Conservation (phyloP, 2,888 invertebrate species). For the Caenorhabditis panamensis region DNA sequence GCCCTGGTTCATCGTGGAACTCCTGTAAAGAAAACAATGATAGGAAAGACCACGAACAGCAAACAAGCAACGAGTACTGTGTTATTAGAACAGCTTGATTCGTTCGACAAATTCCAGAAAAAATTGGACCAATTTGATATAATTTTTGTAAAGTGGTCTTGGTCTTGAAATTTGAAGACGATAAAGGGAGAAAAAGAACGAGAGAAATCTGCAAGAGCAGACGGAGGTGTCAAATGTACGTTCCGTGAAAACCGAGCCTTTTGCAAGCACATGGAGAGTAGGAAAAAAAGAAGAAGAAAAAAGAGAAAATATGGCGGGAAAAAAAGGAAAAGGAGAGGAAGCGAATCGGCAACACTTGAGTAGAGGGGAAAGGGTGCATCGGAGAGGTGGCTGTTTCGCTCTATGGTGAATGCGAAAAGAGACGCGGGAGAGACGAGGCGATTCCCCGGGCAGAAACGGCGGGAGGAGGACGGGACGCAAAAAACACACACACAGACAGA, state of each 20-base stretch:
- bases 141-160: too few relatives aligned
- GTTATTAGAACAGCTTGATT: too few relatives aligned
- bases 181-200: neutral
- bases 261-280: neutral
- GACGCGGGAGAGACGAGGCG: conserved; percentile 5
- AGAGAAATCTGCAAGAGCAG: neutral
- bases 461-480: conserved; percentile 14
- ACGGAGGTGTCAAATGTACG: conserved; percentile 5
- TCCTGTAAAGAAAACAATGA: conserved; percentile 5
- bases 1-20: conserved; percentile 14
- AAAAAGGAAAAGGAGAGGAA: conserved; percentile 43
- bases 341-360: conserved; percentile 45
- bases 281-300: conserved; percentile 4
- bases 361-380: conserved; percentile 25
- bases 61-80: too few relatives aligned
- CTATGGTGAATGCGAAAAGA: conserved; percentile 31
- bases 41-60: neutral
- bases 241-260: conserved; percentile 22
- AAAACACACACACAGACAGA: conserved; percentile 17
- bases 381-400: conserved; percentile 43
- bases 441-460: conserved; percentile 8
- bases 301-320: conserved; percentile 5
- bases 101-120: too few relatives aligned
- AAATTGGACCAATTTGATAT: too few relatives aligned
- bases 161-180: too few relatives aligned